phyloP scores from a whole-genome alignment of 2,888 invertebrate genomes.

The Campoplex capitator region DNA sequence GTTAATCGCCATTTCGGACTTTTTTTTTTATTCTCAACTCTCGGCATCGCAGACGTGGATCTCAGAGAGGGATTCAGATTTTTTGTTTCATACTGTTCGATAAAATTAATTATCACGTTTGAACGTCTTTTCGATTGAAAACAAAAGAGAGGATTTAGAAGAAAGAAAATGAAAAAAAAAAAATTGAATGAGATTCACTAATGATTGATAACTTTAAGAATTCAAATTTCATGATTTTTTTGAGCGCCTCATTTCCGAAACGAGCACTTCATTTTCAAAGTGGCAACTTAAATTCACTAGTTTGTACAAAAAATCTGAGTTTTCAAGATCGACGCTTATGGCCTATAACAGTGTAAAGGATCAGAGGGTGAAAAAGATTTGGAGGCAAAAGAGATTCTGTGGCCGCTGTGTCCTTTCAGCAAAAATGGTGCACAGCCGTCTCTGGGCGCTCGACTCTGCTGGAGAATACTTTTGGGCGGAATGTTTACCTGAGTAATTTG shows the following conservation, averaged over 20 bases:
- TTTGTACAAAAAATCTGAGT: not conserved
- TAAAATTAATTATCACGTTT: not conserved
- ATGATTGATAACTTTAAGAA: not conserved
- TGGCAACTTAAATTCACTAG: not conserved
- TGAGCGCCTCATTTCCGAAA: not conserved
- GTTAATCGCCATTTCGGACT: constrained; percentile 4
- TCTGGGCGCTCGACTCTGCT: constrained; percentile 6
- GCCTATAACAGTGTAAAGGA: constrained; percentile 1
- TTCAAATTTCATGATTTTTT: too few relatives aligned
- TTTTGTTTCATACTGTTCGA: not conserved
- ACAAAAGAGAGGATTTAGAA: too few relatives aligned
- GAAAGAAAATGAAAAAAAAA: too few relatives aligned
- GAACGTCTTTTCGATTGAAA: not conserved
- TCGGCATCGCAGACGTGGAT: not conserved
- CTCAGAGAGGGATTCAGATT: not conserved
- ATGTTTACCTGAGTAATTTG: constrained; percentile 83
- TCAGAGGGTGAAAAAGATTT: constrained; percentile 35
- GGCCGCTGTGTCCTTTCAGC: constrained; percentile 20
- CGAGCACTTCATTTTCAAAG: not conserved
- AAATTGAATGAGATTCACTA: not conserved
- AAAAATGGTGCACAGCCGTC: not conserved
- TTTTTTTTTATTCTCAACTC: not conserved
- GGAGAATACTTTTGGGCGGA: constrained; percentile 75
- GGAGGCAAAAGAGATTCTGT: constrained; percentile 21
- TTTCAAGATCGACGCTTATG: not conserved